A percentile compares a stretch with the other conserved stretches of the same genome.
Evolutionary conservation across 1,140 invertebrate species (phyloP).

Genomic region (Laupala kohalensis): DNA sequence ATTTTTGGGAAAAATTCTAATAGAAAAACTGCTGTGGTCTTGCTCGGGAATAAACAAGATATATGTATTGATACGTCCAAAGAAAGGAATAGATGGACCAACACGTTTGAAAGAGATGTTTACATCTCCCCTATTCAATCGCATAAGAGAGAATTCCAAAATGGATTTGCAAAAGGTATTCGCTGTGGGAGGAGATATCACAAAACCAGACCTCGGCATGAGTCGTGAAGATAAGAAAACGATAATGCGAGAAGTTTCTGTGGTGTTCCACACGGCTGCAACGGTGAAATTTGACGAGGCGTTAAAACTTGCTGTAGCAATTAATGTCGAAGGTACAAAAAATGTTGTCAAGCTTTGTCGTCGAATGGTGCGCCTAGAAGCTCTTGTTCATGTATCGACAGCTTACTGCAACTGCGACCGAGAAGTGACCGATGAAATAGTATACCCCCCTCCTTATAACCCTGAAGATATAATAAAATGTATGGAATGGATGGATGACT

Average conservation of each 20-base stretch:
- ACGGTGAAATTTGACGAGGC: conserved; percentile 52
- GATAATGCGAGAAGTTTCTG: conserved; percentile 32
- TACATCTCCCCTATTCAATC: conserved; percentile 23
- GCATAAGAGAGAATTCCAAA: too few relatives aligned
- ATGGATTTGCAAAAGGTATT: too few relatives aligned
- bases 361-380: conserved; percentile 22
- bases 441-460: conserved; percentile 41
- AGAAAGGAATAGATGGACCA: conserved; percentile 60
- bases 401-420: conserved; percentile 36
- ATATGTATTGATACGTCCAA: conserved; percentile 62
- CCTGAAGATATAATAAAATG: conserved; percentile 45
- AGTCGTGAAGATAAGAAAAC: conserved; percentile 39
- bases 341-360: conserved; percentile 16
- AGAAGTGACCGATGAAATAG: conserved; percentile 26
- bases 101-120: conserved; percentile 55
- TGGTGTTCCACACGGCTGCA: conserved; percentile 61
- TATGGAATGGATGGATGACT: conserved; percentile 41
- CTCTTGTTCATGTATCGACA: conserved; percentile 36
- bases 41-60: conserved; percentile 54
- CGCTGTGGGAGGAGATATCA: conserved; percentile 52
- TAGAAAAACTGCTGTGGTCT: conserved; percentile 54
- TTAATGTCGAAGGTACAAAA: conserved; percentile 23
- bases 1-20: conserved; percentile 55
- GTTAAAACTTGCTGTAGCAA: conserved; percentile 28
- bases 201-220: conserved; percentile 51